Evolutionary conservation across 2,113 vertebrate genomes (phyloP), one percentile per base, ranked within the genome.

Genomic region (Scytalopus superciliaris): DNA sequence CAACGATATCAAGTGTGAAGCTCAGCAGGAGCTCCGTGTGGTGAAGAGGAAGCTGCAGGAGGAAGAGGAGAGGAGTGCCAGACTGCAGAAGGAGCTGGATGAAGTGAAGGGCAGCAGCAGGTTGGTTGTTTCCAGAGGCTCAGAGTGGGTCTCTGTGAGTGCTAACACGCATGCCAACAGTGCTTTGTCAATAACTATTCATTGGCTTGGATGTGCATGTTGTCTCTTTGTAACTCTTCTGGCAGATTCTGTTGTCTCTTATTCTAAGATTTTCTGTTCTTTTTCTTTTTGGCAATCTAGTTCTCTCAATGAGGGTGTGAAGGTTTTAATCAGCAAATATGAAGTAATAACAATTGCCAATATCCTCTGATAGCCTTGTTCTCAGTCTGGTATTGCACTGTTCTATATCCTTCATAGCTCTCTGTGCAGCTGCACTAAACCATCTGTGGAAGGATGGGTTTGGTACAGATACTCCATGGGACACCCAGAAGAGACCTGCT

Each of bases 1-100:
- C 83, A 99, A 99, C 9, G 99, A 99, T 94, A 99, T 99, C 59
- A 99, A 99, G 96, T 99, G 99, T 62, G 99, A 99, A 96, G 98
- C 99, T 44, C 99, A 99, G 97, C 99, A 99, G 97, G 99, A 99
- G 96, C 98, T 99, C 63, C 99, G 99, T 2, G 84, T 98, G 2
- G 98, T 99, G 37, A 98, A 98, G 95, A 98, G 98, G 86, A 97
- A 98, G 93, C 98, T 99, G 87, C 98, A 99, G 97, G 99, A 99
- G 94, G 99, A 99, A 80, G 99, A 99, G 95, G 99, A 99, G 93
- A 99, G 98, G 89, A 99, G 85, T 8, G 94, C 98, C 50, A 98
- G 97, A 22, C 98, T 99, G 84, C 98, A 98, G 60, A 97, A 98
- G 68, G 99, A 99, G 95, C 98, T 99, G 37, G 99, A 99, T 95